Evolutionary conservation across 2,888 invertebrate genomes (phyloP).

Genomic region (Tigriopus californicus): DNA sequence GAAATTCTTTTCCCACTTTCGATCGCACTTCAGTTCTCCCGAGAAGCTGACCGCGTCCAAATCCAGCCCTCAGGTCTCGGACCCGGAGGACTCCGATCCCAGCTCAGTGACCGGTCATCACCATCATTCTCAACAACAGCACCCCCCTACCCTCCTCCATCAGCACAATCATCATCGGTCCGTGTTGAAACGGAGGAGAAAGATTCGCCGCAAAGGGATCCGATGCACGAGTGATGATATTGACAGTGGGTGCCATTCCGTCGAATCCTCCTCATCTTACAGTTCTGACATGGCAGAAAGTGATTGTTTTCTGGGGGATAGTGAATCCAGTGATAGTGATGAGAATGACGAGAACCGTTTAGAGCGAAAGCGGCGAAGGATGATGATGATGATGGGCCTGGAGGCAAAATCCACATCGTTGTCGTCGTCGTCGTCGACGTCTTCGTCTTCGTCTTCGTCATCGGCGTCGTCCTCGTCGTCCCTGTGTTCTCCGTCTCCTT

Average conservation of each 20-base stretch:
- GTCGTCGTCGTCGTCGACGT: too few species aligned
- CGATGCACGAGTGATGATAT: background rate
- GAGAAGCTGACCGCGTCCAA: background rate
- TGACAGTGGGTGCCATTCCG: constrained; percentile 6
- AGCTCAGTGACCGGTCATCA: background rate
- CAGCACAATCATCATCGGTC: background rate
- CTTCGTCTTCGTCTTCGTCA: too few species aligned
- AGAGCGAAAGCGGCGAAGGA: background rate
- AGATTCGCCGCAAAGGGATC: background rate
- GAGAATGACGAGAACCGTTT: background rate
- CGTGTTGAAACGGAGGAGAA: background rate
- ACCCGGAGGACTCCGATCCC: background rate
- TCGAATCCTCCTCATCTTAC: background rate
- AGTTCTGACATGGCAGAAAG: background rate
- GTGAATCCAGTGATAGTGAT: constrained; percentile 12
- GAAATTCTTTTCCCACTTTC: constrained; percentile 5
- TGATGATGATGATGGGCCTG: background rate
- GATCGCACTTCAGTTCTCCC: background rate
- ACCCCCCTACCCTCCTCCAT: background rate
- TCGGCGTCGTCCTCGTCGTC: too few species aligned
- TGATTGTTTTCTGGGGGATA: constrained; percentile 12
- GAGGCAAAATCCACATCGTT: background rate
- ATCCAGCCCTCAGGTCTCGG: background rate
- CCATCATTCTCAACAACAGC: background rate
- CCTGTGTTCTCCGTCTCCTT: too few species aligned